A percentile compares a stretch with the other conserved stretches of the same genome.
Evolutionary conservation across 2,797 vertebrate species (phyloP).

Genomic region (Coendou prehensilis): DNA sequence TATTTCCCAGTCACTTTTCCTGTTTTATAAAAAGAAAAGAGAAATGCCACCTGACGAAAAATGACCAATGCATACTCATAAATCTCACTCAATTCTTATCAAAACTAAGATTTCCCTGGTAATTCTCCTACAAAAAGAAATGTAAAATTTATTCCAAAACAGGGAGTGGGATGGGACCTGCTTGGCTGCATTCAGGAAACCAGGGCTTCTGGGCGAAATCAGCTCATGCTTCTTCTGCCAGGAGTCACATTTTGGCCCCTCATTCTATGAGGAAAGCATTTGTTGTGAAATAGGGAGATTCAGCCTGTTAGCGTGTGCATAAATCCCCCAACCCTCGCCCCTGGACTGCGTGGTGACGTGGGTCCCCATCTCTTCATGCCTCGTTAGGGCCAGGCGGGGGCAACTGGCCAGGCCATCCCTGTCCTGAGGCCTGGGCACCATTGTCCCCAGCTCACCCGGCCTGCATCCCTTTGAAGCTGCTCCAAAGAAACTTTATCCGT

Average conservation of each 20-base stretch:
- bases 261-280: constrained; percentile 65
- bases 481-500: constrained; percentile 90
- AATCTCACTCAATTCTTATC: constrained; percentile 67
- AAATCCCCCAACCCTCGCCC: constrained; percentile 51
- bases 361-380: constrained; percentile 83
- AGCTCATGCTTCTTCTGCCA: neutral
- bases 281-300: constrained; percentile 67
- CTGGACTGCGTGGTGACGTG: constrained; percentile 26
- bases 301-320: neutral
- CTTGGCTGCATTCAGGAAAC: constrained; percentile 59
- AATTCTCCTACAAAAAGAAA: constrained; percentile 79
- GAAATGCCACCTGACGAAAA: constrained; percentile 72
- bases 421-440: constrained; percentile 81
- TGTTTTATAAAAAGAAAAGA: constrained; percentile 67
- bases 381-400: constrained; percentile 78
- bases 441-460: constrained; percentile 83
- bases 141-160: constrained; percentile 76
- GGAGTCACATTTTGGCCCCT: neutral
- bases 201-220: constrained; percentile 66
- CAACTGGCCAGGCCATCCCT: constrained; percentile 83
- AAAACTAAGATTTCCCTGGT: constrained; percentile 77
- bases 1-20: constrained; percentile 67
- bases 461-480: constrained; percentile 86
- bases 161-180: neutral
- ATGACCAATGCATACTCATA: constrained; percentile 58